Base-by-base conservation (phyloP, 2,888 invertebrate species). In the Oxycera nigricornis region DNA sequence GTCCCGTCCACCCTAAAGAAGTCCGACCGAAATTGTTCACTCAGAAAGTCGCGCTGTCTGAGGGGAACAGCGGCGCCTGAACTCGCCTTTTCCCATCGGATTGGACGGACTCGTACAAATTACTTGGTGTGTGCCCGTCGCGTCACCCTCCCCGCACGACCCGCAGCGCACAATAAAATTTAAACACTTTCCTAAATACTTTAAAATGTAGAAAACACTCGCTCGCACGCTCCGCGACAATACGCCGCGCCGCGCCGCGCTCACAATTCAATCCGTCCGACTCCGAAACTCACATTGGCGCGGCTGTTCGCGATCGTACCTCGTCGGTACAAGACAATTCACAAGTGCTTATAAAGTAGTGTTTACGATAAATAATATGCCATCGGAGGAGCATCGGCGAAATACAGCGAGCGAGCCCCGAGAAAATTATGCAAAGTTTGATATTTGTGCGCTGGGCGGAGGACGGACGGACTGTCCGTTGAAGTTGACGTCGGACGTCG, bases 391-490 rank as follows among this genome's bases (percentile, higher is more conserved):
- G 46, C 46, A 46, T 46, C 46, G 46, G 46, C 14, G 3, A 3
- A 14, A 17, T 55, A 55, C 20, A 50, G 50, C 17, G 17, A 50
- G 55, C 17, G 24, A 55, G 55, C 22, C 17, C 20, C n/a, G 17
- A 46, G 68, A 30, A 68, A 68, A 68, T 68, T 68, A 68, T 68
- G 68, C 68, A 68, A 68, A 68, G 39, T 17, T 68, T 30, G 68
- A 46, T 67, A 67, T 65, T 67, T 67, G 67, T 24, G 67, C 22
- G 68, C 50, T 52, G 50, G 68, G 46, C 46, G 67, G 68, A 52
- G 30, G 50, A 26, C 62, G 35, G 9, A 14, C 11, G 24, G 57
- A 7, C 20, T n/a, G n/a, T n/a, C n/a, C n/a, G n/a, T n/a, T n/a
- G n/a, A n/a, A n/a, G n/a, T n/a, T n/a, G n/a, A n/a, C n/a, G 59